Base-by-base conservation (phyloP, 2,888 invertebrate genomes). In the Cephonodes hylas region DNA sequence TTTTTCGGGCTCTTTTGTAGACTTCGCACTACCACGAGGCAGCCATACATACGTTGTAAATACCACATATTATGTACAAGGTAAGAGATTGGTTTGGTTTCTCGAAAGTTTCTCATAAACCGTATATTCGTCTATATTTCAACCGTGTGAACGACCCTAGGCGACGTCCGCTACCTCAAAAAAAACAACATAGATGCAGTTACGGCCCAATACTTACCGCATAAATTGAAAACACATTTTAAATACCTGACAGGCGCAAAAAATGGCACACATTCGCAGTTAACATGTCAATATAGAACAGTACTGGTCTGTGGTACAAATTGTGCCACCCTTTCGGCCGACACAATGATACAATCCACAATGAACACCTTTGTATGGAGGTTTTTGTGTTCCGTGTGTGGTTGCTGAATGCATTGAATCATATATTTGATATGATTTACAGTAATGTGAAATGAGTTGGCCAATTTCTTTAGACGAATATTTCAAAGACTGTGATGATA, bases 301-400 rank as follows among this genome's bases (percentile, higher is more conserved):
- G 44, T 42, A 58, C 56, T 45, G 63, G 73, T 73, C 76, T 76
- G 79, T 76, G 83, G 75, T 79, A 79, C 79, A 67, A 83, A 85
- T 84, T 53, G 27, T 83, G 81, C 73, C 60, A 68, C 68, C 73
- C 71, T 72, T 71, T 76, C 77, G 78, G 78, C 75, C 63, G 62
- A 61, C 69, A 84, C 85, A 85, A 86, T 83, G 83, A 82, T 70
- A 84, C 87, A 86, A 81, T 81, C 66, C 64, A 46, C 67, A 77
- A 78, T 77, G 74, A 79, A 82, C 81, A 80, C 81, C 80, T 76
- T 68, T 53, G 53, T 53, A 18, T 53, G 61, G 65, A 67, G 71
- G 69, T 66, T 70, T 63, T 63, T 53, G 27, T 53, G 27, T 38
- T n/a, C 3, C 38, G 38, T 38, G n/a, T 38, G 38, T 38, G 38